Evolutionary conservation across 2,888 invertebrate species (phyloP), one percentile per base, ranked within the genome.

Genomic region (Adineta ricciae): DNA sequence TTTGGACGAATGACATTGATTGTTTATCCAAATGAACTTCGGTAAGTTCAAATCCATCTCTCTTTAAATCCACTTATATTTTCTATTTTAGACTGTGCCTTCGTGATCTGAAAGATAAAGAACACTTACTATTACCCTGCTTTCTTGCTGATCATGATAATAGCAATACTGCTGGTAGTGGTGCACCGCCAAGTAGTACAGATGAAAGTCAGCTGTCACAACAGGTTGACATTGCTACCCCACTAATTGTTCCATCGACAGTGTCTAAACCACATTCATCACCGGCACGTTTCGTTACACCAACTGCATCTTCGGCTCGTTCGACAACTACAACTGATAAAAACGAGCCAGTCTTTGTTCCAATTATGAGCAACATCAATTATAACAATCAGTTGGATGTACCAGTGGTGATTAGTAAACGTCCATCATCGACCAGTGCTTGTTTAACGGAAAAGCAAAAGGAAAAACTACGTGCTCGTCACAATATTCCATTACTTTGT

Each of bases 361-460:
- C 64, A 16, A 64, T 64, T 19, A 64, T 32, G 19, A 64, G 32
- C 32, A 64, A 64, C 19, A 64, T 64, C 3, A 64, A 64, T 64
- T 19, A 64, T 32, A 64, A 64, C 32, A 64, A 64, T 64, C 64
- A 64, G 32, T 64, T 19, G 7, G 19, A 64, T 19, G 14, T 32
- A 32, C 32, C 64, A 32, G 64, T 36, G 27, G 3, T 64, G 27
- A 64, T 64, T 36, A 19, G 32, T 19, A 64, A 64, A 27, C 64
- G 64, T 64, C 1, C 1, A 64, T 36, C 64, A 32, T 64, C 64
- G 19, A 14, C 16, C 27, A 32, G 7, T 64, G 4, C 64, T 32
- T 64, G 24, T 41, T 78, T 78, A 78, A 78, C 78, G n/a, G 78
- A 78, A 78, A 38, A 78, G 14, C 78, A 78, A 78, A 78, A 78